These are phyloP conservation scores for Drosophila anomalipes DNA, from an alignment of 2,888 invertebrate genomes.

Conservation along the genomic window DNA sequence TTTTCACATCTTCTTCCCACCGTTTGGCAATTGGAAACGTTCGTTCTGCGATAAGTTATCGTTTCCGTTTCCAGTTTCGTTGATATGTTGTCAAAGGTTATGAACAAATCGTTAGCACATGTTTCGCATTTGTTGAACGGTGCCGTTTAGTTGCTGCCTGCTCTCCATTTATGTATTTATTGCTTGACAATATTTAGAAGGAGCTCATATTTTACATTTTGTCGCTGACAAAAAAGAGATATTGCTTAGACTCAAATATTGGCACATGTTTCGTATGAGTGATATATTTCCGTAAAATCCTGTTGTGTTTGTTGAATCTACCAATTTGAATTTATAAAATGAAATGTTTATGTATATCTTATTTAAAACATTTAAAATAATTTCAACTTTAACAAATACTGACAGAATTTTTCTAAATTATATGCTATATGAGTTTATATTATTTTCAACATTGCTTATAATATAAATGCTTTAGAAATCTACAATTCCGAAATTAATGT, in stretches of 20 bases:
- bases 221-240: conserved; percentile 1
- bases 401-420: not conserved
- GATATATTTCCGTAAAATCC: conserved; percentile 7
- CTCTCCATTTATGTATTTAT: conserved; percentile 37
- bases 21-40: conserved; percentile 43
- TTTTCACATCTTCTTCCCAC: conserved; percentile 17
- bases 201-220: conserved; percentile 48
- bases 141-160: conserved; percentile 19
- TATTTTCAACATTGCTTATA: not conserved
- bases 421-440: not conserved
- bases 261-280: conserved; percentile 31
- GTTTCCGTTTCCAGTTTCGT: conserved; percentile 20
- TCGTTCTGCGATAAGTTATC: conserved; percentile 40
- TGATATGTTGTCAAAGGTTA: conserved; percentile 59
- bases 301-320: not conserved
- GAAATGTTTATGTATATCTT: not conserved
- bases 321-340: not conserved
- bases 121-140: conserved; percentile 44
- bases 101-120: conserved; percentile 65
- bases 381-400: not conserved
- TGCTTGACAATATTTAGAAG: conserved; percentile 39
- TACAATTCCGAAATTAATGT: not conserved
- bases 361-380: not conserved
- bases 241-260: not conserved
- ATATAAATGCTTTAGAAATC: not conserved